Conservation (phyloP, 2,888 invertebrate genomes). For the Stenolophus ochropezus region DNA sequence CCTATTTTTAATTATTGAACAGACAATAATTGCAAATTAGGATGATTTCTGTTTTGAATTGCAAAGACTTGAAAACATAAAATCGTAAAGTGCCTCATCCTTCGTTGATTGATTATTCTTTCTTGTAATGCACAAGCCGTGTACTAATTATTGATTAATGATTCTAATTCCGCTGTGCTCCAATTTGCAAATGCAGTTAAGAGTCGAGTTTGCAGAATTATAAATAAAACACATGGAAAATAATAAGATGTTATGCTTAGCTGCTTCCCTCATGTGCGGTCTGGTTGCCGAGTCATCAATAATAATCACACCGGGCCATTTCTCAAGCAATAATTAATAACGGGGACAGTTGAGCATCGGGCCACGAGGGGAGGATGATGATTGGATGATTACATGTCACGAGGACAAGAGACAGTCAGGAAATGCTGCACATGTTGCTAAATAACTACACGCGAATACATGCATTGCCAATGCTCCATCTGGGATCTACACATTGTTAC, state of each 20-base stretch:
- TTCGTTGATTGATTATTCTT: neutral
- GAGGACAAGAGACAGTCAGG: neutral
- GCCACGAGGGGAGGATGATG: neutral
- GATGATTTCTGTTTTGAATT: no score
- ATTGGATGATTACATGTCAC: neutral
- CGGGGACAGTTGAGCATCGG: neutral
- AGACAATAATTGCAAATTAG: no score
- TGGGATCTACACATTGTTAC: no score
- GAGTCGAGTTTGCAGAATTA: constrained; percentile 1
- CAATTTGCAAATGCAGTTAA: constrained; percentile 26
- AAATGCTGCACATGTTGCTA: neutral
- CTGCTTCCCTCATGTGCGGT: neutral
- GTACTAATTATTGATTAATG: constrained; percentile 28
- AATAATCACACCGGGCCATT: neutral
- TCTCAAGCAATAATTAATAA: neutral
- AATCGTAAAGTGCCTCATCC: neutral
- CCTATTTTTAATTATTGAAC: no score
- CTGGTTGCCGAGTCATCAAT: neutral
- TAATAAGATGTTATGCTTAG: neutral
- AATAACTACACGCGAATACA: neutral
- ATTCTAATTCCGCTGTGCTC: constrained; percentile 18
- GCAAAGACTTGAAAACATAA: neutral
- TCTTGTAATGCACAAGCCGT: constrained; percentile 22
- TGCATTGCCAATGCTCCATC: no score
- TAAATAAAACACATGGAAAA: neutral